Evolutionary conservation across 2,888 invertebrate genomes (phyloP).

Genomic region (Hofmannophila pseudospretella): DNA sequence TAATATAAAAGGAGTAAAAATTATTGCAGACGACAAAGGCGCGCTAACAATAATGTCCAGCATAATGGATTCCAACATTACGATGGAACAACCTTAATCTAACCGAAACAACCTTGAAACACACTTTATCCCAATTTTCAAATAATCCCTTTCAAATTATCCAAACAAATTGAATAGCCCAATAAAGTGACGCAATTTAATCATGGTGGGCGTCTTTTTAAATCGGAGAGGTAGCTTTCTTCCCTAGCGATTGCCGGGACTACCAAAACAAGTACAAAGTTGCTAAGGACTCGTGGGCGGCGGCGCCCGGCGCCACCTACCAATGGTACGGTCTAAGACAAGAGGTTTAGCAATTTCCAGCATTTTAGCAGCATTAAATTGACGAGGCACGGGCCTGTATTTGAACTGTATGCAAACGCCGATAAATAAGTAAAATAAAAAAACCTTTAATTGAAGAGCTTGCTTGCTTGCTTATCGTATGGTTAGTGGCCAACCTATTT

Average conservation of each 20-base stretch:
- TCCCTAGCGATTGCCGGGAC: neutral
- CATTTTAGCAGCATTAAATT: too few relatives aligned
- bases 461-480: too few relatives aligned
- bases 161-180: constrained; percentile 1
- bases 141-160: neutral
- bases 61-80: too few relatives aligned
- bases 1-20: neutral
- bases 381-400: too few relatives aligned
- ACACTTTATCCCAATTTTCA: too few relatives aligned
- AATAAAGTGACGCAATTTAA: neutral
- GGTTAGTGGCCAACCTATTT: too few relatives aligned
- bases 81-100: too few relatives aligned
- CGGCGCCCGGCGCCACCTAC: constrained; percentile 35
- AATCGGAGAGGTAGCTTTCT: neutral
- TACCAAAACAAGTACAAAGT: constrained; percentile 14
- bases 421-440: too few relatives aligned
- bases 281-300: constrained; percentile 31
- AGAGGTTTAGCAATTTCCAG: neutral
- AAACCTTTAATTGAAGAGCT: too few relatives aligned
- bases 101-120: too few relatives aligned
- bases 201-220: neutral
- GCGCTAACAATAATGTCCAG: neutral
- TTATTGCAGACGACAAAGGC: neutral
- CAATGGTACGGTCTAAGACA: constrained; percentile 7
- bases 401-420: too few relatives aligned